A percentile compares a stretch with the other conserved stretches of the same genome.
These are phyloP conservation scores for Porphyrio hochstetteri DNA, from an alignment of 2,113 vertebrate genomes.

Conservation along the genomic window DNA sequence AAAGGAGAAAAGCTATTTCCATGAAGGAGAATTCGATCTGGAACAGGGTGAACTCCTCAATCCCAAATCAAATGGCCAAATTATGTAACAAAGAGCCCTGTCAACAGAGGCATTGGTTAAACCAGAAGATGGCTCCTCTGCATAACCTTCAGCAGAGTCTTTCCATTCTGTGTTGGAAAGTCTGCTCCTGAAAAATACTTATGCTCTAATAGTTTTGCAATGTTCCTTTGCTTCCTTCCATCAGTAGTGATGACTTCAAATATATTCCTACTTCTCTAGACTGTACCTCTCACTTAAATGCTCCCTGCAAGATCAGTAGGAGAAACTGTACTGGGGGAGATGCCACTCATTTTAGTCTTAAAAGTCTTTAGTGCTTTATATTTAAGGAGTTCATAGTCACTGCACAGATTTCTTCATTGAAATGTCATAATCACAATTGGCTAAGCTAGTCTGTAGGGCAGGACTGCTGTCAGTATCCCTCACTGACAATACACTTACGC, in stretches of 20 bases:
- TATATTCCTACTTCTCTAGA: not conserved
- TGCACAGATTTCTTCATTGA: not conserved
- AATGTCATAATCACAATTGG: not conserved
- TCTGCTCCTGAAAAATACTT: not conserved
- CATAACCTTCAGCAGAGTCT: not conserved
- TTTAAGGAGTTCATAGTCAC: not conserved
- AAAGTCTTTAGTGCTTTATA: not conserved
- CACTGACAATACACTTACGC: not conserved
- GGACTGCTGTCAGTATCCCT: not conserved
- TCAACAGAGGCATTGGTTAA: not conserved
- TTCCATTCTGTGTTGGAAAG: not conserved
- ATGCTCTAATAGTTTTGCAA: not conserved
- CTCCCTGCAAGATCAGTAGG: not conserved
- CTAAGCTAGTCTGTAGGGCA: not conserved
- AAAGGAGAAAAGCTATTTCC: not conserved
- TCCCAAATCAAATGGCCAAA: not conserved
- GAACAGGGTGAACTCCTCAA: not conserved
- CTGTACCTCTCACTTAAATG: not conserved
- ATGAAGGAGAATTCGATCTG: not conserved
- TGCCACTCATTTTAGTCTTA: not conserved
- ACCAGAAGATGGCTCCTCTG: not conserved
- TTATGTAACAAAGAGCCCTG: not conserved
- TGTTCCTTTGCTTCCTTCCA: not conserved
- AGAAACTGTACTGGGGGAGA: not conserved
- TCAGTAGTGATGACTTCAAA: not conserved